Conservation (phyloP, 2,113 vertebrate genomes). For the Nyctibius bracteatus region DNA sequence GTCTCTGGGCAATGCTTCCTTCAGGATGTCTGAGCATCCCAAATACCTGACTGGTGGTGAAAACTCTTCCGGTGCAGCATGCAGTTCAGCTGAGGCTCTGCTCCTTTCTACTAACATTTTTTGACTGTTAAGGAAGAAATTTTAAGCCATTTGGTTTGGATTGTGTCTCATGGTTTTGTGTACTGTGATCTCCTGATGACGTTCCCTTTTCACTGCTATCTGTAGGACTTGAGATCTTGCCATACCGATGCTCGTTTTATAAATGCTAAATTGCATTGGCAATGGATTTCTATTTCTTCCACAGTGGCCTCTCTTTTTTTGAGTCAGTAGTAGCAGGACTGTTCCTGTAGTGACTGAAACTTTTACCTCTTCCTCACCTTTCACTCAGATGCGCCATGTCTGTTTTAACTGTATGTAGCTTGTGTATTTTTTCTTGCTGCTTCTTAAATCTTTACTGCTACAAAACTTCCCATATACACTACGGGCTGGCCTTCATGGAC, state of each 20-base stretch:
- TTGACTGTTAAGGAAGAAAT: neutral
- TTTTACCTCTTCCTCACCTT: neutral
- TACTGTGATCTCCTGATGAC: neutral
- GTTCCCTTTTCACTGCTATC: neutral
- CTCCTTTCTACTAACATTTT: neutral
- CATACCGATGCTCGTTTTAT: neutral
- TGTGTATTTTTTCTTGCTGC: neutral
- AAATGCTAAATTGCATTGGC: neutral
- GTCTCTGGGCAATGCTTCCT: rapidly evolving
- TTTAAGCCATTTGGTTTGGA: neutral
- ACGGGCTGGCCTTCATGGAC: neutral
- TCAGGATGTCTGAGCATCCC: neutral
- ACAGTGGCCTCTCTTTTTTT: neutral
- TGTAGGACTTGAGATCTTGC: neutral
- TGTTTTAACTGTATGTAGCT: neutral
- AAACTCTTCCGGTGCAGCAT: neutral
- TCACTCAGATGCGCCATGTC: neutral
- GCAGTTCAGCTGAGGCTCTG: neutral
- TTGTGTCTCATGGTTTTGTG: neutral
- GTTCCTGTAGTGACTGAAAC: neutral
- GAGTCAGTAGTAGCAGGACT: neutral
- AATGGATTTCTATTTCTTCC: neutral
- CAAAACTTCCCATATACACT: neutral
- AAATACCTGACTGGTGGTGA: rapidly evolving
- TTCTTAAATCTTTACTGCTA: neutral